Evolutionary conservation across 2,888 invertebrate species (phyloP).

Genomic region (Melieria picta): DNA sequence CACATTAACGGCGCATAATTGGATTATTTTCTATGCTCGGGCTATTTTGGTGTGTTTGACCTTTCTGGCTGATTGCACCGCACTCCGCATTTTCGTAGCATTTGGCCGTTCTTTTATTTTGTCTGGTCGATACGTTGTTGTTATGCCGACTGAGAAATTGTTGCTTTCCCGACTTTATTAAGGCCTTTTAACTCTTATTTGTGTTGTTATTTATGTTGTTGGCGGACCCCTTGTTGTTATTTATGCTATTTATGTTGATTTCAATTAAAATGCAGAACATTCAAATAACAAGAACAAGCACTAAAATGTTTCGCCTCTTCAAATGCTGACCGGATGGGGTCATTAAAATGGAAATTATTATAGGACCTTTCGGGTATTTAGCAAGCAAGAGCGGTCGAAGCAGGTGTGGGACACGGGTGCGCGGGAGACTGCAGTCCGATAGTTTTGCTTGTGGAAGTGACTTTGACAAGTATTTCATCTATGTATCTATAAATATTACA

Average conservation of each 20-base stretch:
- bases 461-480: no score
- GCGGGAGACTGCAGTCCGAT: no score
- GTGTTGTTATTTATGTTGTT: not conserved
- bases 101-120: not conserved
- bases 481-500: no score
- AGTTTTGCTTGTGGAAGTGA: no score
- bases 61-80: not conserved
- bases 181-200: slow-evolving; percentile 4
- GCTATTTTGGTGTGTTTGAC: not conserved
- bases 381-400: no score
- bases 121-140: not conserved
- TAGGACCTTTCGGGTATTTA: no score
- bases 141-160: no score
- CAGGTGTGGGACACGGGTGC: no score
- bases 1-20: slow-evolving; percentile 28
- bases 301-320: no score
- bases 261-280: slow-evolving; percentile 7
- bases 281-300: not conserved
- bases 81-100: not conserved
- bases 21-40: not conserved
- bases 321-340: no score
- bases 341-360: no score
- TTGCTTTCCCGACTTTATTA: not conserved
- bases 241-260: not conserved
- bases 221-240: no score